A percentile compares a stretch with the other conserved stretches of the same genome.
Evolutionary conservation across 2,113 vertebrate species (phyloP).

Genomic region (Nerophis ophidion): DNA sequence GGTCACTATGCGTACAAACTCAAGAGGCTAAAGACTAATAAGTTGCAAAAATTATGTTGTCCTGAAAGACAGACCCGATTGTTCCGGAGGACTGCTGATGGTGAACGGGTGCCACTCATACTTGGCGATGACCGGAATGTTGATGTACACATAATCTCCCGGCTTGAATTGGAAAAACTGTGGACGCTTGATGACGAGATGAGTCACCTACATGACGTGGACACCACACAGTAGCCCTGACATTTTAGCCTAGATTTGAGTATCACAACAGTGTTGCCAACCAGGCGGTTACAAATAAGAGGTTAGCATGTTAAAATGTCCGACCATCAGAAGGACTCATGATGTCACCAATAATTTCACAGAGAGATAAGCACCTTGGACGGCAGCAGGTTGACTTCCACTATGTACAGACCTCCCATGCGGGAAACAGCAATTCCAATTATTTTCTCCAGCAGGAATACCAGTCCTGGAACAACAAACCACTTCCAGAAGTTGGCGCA

Average conservation of each 20-base stretch:
- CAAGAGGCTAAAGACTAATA: too few species aligned
- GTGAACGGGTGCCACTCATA: slow-evolving; percentile 92
- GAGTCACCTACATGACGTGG: slow-evolving; percentile 77
- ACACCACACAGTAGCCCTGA: background rate
- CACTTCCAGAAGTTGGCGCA: slow-evolving; percentile 91
- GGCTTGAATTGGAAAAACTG: slow-evolving; percentile 82
- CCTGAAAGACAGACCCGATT: slow-evolving; percentile 67
- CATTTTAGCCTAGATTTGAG: background rate
- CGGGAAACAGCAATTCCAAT: slow-evolving; percentile 67
- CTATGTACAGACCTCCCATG: slow-evolving; percentile 70
- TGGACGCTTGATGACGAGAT: slow-evolving; percentile 81
- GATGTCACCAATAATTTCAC: background rate
- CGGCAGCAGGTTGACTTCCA: slow-evolving; percentile 83
- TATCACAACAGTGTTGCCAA: too few species aligned
- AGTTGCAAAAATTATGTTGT: too few species aligned
- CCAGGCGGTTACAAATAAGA: too few species aligned
- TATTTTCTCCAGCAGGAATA: slow-evolving; percentile 81
- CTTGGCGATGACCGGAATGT: slow-evolving; percentile 80
- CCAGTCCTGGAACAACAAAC: slow-evolving; percentile 77
- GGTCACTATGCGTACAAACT: background rate
- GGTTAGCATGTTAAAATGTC: too few species aligned
- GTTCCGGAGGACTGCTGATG: slow-evolving; percentile 90
- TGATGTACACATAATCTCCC: slow-evolving; percentile 88
- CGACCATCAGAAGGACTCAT: too few species aligned
- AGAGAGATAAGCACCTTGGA: slow-evolving; percentile 73